phyloP scores from a whole-genome alignment of 2,888 invertebrate species.

The Cantharis nigra region DNA sequence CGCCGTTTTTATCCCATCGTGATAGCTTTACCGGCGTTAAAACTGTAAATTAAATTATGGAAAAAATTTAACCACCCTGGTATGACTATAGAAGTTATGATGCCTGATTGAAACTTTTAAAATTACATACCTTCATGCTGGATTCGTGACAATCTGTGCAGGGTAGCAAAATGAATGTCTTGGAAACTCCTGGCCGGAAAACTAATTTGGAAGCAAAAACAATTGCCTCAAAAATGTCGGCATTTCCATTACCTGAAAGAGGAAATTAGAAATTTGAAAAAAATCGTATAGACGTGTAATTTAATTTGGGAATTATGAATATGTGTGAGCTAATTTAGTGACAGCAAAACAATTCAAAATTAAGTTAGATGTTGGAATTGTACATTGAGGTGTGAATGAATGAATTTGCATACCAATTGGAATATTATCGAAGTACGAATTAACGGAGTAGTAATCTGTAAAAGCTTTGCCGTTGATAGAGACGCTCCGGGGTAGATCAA shows the following conservation, averaged over 20 bases:
- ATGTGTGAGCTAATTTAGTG: not conserved
- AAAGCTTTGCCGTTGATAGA: slow-evolving; percentile 70
- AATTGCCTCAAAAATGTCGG: slow-evolving; percentile 78
- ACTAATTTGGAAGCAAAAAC: slow-evolving; percentile 73
- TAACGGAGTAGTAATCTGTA: slow-evolving; percentile 65
- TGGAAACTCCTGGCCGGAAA: slow-evolving; percentile 83
- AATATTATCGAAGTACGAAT: slow-evolving; percentile 71
- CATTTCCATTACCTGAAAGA: slow-evolving; percentile 59
- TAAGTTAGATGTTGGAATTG: not conserved
- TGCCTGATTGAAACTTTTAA: not conserved
- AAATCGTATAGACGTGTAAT: not conserved
- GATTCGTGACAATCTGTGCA: slow-evolving; percentile 75
- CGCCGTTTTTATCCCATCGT: too few species aligned
- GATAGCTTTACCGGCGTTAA: too few species aligned
- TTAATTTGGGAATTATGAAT: not conserved
- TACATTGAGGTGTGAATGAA: not conserved
- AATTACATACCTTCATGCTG: slow-evolving; percentile 66
- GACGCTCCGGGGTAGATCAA: slow-evolving; percentile 65
- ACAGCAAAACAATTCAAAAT: slow-evolving; percentile 2
- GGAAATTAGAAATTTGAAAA: slow-evolving; percentile 1
- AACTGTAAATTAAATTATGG: not conserved
- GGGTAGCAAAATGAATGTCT: slow-evolving; percentile 79
- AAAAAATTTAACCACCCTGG: not conserved
- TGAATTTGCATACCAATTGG: slow-evolving; percentile 60
- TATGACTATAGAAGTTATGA: not conserved